These are phyloP conservation scores for Tricholaema leucomelas DNA, from an alignment of 2,113 vertebrate genomes.

Conservation along the genomic window DNA sequence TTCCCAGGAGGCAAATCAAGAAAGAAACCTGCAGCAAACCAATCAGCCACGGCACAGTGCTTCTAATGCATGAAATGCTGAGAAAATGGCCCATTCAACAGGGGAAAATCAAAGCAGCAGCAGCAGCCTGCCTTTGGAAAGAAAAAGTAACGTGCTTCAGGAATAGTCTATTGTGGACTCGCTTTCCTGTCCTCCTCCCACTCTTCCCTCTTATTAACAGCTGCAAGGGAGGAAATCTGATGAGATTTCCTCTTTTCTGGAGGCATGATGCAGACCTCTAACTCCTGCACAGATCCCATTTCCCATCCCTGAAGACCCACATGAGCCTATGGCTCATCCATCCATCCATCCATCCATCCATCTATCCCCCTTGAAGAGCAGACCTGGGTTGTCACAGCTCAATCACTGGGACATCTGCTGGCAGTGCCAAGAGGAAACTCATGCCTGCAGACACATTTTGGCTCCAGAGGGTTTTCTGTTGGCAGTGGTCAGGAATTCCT, in stretches of 20 bases:
- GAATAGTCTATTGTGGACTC: neutral
- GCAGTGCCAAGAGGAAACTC: neutral
- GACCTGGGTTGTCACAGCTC: neutral
- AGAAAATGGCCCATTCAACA: neutral
- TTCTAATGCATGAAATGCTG: neutral
- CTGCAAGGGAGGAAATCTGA: neutral
- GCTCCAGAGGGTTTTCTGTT: neutral
- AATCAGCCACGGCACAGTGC: neutral
- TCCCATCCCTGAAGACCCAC: neutral
- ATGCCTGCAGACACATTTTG: neutral
- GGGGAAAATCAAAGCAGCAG: neutral
- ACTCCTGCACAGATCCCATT: neutral
- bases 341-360: rapidly evolving
- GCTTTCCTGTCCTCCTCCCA: neutral
- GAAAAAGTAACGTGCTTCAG: neutral
- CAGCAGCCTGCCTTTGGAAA: neutral
- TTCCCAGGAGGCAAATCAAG: neutral
- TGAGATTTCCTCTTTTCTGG: neutral
- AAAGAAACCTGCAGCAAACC: neutral
- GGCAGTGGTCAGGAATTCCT: neutral
- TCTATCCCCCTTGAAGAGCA: neutral
- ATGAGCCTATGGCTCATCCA: neutral
- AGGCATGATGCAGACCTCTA: neutral
- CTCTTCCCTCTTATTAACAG: neutral
- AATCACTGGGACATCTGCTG: rapidly evolving